Evolutionary conservation across 2,113 vertebrate species (phyloP).

Genomic region (Corythaeola cristata): DNA sequence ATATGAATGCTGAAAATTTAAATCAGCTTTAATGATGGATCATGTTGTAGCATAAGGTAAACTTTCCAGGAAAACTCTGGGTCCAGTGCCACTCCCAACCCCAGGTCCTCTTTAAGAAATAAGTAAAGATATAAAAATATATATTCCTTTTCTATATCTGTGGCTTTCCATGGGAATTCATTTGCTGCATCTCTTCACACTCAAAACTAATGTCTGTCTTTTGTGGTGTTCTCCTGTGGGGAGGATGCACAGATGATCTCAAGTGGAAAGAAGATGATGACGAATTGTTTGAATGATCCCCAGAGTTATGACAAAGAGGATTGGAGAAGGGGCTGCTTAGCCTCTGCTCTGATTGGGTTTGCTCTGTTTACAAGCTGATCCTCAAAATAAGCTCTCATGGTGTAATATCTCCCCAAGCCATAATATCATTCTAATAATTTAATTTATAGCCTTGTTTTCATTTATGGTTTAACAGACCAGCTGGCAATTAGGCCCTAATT

Average conservation of each 20-base stretch:
- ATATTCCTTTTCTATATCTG: neutral
- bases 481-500: slow-evolving; percentile 57
- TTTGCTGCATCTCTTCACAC: neutral
- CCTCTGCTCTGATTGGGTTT: neutral
- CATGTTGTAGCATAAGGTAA: neutral
- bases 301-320: neutral
- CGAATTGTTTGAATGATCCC: neutral
- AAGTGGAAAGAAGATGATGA: neutral
- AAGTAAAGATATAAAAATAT: neutral
- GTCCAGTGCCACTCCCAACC: neutral
- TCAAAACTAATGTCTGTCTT: neutral
- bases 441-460: slow-evolving; percentile 61
- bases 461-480: slow-evolving; percentile 52
- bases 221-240: neutral
- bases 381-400: neutral
- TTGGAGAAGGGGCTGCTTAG: neutral
- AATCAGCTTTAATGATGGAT: neutral
- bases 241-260: neutral
- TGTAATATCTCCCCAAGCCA: slow-evolving; percentile 49
- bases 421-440: slow-evolving; percentile 26
- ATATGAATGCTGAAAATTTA: neutral
- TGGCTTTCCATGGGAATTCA: neutral
- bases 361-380: neutral
- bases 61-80: neutral
- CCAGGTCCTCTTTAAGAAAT: neutral